Evolutionary conservation across 2,888 invertebrate species (phyloP).

Genomic region (Electrophaes corylata): DNA sequence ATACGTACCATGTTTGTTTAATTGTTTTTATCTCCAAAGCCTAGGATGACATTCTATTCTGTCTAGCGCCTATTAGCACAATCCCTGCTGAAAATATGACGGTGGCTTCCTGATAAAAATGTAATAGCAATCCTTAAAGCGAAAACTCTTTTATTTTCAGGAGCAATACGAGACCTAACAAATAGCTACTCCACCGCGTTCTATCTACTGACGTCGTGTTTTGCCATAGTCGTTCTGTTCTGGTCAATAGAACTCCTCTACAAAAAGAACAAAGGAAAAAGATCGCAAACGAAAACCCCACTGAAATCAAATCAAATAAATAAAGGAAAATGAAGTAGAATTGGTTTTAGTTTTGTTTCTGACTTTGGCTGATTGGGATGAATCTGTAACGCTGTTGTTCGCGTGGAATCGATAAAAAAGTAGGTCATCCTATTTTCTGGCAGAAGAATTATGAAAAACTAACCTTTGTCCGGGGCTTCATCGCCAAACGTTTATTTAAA

Average conservation of each 20-base stretch:
- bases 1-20: too few species aligned
- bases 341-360: slow-evolving; percentile 16
- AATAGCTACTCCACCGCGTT: slow-evolving; percentile 84
- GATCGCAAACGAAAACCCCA: slow-evolving; percentile 37
- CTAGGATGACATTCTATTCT: too few species aligned
- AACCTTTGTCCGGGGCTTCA: not conserved
- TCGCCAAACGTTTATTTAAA: too few species aligned
- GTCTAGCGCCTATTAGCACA: too few species aligned
- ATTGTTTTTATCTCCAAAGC: too few species aligned
- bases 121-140: slow-evolving; percentile 4
- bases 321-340: slow-evolving; percentile 54
- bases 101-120: too few species aligned
- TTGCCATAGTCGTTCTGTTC: slow-evolving; percentile 57
- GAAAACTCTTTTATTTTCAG: slow-evolving; percentile 60
- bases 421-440: not conserved
- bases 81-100: too few species aligned
- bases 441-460: not conserved
- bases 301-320: slow-evolving; percentile 31
- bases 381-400: slow-evolving; percentile 2
- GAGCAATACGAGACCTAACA: slow-evolving; percentile 83
- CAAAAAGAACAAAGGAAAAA: slow-evolving; percentile 62
- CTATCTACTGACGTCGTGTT: slow-evolving; percentile 75
- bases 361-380: slow-evolving; percentile 5
- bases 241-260: slow-evolving; percentile 69
- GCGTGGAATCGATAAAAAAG: slow-evolving; percentile 13